Evolutionary conservation across 2,113 vertebrate species (phyloP), one percentile per base, ranked within the genome.

Genomic region (Circaetus gallicus): DNA sequence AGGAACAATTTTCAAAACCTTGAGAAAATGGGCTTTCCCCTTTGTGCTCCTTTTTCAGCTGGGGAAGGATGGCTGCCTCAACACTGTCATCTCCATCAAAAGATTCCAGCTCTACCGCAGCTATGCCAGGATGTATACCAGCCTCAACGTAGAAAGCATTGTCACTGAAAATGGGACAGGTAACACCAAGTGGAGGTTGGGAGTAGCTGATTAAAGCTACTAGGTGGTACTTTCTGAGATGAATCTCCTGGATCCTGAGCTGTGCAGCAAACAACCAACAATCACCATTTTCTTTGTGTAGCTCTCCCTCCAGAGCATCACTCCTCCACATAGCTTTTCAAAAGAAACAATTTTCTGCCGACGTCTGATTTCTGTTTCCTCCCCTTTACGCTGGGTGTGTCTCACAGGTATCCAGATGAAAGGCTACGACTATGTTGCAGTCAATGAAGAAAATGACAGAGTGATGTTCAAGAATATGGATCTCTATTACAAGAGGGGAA

Each of bases 161-260:
- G 20, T 98, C 61, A 98, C 97, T 18, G 98, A 98, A 96, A 89
- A 43, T n/a, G 98, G 97, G 29, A 98, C 98, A 98, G 98, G 98
- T 98, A 98, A 98, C 52, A 31, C 9, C 32, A 69, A 22, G 14
- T 10, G 45, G 29, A 77, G 13, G 1, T 8, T 91, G 40, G 56
- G 26, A 58, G 45, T 16, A 50, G 25, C n/a, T 61, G 22, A 26
- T 38, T 79, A 47, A 82, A 85, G 24, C 56, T 89, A 42, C 43
- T 20, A 20, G 15, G 8, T 63, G 47, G 9, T 28, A 53, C 18
- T 63, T 63, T 14, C 56, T 55, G 31, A 65, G 32, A 82, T 21
- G 19, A 93, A 53, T 82, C 11, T 66, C 20, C 62, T 74, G 59
- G 16, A 62, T 56, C 22, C 29, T 1, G 0, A 13, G 22, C 71